Conservation (phyloP, 2,113 vertebrate genomes). For the Melanerpes aurifrons region DNA sequence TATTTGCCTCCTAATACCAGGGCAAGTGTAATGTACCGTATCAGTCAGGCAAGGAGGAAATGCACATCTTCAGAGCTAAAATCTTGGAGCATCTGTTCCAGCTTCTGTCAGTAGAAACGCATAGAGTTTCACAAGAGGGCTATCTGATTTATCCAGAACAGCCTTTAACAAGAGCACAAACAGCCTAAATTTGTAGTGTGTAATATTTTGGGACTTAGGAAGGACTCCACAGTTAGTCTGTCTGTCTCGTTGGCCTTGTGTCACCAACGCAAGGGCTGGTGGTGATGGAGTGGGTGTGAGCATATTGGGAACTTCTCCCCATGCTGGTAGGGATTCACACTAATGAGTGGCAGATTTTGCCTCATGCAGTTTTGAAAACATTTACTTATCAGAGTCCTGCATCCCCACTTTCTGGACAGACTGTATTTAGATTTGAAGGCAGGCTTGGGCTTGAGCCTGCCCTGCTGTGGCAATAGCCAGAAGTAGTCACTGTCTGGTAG, state of each 20-base stretch:
- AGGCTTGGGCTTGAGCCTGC: neutral
- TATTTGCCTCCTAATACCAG: neutral
- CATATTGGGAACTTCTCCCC: neutral
- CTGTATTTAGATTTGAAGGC: neutral
- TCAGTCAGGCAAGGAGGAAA: neutral
- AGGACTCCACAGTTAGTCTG: neutral
- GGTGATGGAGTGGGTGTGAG: neutral
- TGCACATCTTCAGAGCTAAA: neutral
- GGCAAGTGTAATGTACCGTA: neutral
- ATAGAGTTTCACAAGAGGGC: neutral
- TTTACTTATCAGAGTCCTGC: neutral
- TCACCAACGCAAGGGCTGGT: constrained; percentile 15
- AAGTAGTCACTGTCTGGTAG: neutral
- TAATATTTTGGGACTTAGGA: neutral
- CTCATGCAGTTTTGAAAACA: neutral
- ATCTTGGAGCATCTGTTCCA: neutral
- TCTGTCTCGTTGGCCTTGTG: neutral
- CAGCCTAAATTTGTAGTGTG: neutral
- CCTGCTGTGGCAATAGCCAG: neutral
- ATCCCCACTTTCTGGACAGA: neutral
- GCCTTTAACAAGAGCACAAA: neutral
- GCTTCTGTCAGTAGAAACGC: neutral
- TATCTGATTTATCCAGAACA: neutral
- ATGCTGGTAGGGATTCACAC: neutral
- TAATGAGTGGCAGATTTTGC: neutral